These are phyloP conservation scores for Pachyuromys duprasi DNA, from an alignment of 2,797 vertebrate species.

Conservation along the genomic window DNA sequence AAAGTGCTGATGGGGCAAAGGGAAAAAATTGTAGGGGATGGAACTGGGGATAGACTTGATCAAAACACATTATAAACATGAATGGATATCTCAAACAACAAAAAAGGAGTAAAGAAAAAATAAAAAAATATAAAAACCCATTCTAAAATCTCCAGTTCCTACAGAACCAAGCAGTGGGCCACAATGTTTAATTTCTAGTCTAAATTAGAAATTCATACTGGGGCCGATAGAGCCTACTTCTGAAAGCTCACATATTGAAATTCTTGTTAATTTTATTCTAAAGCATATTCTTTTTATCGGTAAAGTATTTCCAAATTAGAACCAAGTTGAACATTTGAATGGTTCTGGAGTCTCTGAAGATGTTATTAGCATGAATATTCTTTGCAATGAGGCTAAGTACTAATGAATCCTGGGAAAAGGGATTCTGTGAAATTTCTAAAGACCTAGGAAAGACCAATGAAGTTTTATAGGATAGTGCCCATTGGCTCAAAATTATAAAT, in stretches of 20 bases:
- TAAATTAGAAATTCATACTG: not conserved
- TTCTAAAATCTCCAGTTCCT: not conserved
- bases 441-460: not conserved
- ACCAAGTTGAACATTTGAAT: slow-evolving; percentile 1
- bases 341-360: not conserved
- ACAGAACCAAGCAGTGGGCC: not conserved
- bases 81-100: not conserved
- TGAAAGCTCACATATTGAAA: slow-evolving; percentile 25
- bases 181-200: not conserved
- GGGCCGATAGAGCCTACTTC: not conserved
- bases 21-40: not conserved
- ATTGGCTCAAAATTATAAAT: slow-evolving; percentile 43
- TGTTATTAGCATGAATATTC: not conserved
- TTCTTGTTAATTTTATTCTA: slow-evolving; percentile 22
- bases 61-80: not conserved
- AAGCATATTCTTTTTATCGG: slow-evolving; percentile 51
- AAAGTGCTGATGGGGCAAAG: not conserved
- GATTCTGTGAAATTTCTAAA: slow-evolving; percentile 26
- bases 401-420: not conserved
- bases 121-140: not conserved
- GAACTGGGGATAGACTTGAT: not conserved
- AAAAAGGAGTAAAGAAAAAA: not conserved
- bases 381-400: slow-evolving; percentile 13
- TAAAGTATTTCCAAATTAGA: slow-evolving; percentile 51
- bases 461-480: not conserved